Percentiles rank a stretch among this genome's conserved stretches.
Conservation (phyloP, 1,140 invertebrate genomes). For the Solenopsis invicta region DNA sequence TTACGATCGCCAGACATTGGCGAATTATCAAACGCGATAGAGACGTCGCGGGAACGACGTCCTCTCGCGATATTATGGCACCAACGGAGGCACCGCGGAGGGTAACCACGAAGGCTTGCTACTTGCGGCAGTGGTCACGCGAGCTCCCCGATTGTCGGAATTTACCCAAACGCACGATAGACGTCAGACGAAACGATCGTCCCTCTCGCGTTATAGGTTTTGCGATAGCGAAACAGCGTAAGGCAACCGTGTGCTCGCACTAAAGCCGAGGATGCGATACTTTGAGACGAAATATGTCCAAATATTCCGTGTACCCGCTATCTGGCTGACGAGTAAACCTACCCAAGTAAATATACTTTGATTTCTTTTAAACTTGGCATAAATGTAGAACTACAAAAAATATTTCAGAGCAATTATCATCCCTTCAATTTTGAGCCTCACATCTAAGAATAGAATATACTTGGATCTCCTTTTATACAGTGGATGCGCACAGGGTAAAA, state of each 20-base stretch:
- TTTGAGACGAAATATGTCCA: background rate
- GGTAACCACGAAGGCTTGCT: constrained; percentile 35
- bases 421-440: no score
- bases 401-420: no score
- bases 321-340: background rate
- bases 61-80: constrained; percentile 61
- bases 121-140: constrained; percentile 11
- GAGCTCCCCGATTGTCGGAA: constrained; percentile 28
- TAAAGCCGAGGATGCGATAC: constrained; percentile 28
- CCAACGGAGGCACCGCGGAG: constrained; percentile 5
- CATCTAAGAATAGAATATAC: no score
- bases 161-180: constrained; percentile 35
- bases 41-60: constrained; percentile 54
- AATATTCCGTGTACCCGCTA: constrained; percentile 29
- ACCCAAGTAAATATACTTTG: background rate
- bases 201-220: constrained; percentile 17
- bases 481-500: no score
- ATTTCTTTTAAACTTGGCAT: no score
- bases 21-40: constrained; percentile 62
- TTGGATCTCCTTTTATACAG: no score
- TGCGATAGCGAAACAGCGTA: constrained; percentile 44
- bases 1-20: constrained; percentile 57
- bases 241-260: background rate
- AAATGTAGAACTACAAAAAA: no score
- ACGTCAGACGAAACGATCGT: constrained; percentile 59